These are phyloP conservation scores for Eledone cirrhosa DNA, from an alignment of 2,888 invertebrate species.

Conservation along the genomic window DNA sequence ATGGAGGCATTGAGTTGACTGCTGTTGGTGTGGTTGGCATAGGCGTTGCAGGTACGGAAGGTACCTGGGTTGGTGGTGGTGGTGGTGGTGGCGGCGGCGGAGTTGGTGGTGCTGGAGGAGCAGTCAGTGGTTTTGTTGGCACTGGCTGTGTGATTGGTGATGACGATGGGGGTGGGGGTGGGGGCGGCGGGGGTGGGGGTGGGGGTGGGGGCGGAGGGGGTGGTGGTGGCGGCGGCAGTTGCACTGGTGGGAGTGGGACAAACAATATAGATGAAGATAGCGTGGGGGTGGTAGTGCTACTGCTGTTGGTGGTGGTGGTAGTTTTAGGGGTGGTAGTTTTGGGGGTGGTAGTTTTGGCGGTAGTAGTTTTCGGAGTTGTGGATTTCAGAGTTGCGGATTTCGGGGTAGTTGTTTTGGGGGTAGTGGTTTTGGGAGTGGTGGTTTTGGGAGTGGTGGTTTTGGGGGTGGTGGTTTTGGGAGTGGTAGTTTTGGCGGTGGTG, in stretches of 20 bases:
- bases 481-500: too few relatives aligned
- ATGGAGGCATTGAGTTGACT: background rate
- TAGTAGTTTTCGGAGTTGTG: background rate
- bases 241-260: background rate
- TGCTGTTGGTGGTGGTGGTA: background rate
- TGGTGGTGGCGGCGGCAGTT: conserved; percentile 37
- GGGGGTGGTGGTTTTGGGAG: too few relatives aligned
- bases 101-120: background rate
- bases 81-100: conserved; percentile 30
- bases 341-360: background rate
- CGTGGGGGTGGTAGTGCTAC: conserved; percentile 22
- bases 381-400: too few relatives aligned
- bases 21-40: conserved; percentile 12
- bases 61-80: conserved; percentile 26
- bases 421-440: too few relatives aligned
- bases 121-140: background rate
- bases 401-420: background rate
- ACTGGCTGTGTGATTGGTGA: conserved; percentile 7
- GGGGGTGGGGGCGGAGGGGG: conserved; percentile 35
- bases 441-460: too few relatives aligned
- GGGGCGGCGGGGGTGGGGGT: conserved; percentile 31
- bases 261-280: too few relatives aligned
- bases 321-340: conserved; percentile 7
- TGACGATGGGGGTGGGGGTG: conserved; percentile 27
- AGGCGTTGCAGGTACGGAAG: conserved; percentile 24